Conservation (phyloP, 2,113 vertebrate species). For the Protobothrops mucrosquamatus region DNA sequence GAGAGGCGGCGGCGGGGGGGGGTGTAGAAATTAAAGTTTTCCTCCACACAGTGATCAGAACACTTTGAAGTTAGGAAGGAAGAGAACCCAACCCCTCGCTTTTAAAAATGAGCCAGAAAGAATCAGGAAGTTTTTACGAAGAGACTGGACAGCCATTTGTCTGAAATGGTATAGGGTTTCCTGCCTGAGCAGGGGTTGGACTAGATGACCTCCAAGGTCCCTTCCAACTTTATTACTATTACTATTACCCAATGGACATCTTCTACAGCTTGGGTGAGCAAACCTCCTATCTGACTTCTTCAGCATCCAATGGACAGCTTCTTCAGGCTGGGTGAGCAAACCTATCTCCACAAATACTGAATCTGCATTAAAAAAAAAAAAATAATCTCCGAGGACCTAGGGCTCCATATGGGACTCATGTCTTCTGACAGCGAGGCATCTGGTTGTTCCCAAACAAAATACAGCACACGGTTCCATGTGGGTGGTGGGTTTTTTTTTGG, state of each 20-base stretch:
- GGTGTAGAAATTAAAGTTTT: background rate
- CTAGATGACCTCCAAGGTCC: too few species aligned
- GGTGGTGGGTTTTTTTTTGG: background rate
- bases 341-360: too few species aligned
- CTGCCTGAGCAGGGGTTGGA: too few species aligned
- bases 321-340: background rate
- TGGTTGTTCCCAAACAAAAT: background rate
- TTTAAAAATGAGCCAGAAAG: background rate
- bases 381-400: background rate
- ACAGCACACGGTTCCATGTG: accelerated
- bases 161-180: too few species aligned
- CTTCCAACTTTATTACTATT: too few species aligned
- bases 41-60: background rate
- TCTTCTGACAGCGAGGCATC: background rate
- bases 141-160: too few species aligned
- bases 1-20: accelerated
- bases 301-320: background rate
- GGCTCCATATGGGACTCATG: background rate
- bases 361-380: background rate
- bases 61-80: background rate
- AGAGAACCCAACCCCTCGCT: background rate
- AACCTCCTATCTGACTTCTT: too few species aligned
- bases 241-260: background rate
- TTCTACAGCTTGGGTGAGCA: background rate
- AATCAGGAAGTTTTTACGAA: background rate